Evolutionary conservation across 2,888 invertebrate genomes (phyloP).

Genomic region (Scaptomyza polygonia): DNA sequence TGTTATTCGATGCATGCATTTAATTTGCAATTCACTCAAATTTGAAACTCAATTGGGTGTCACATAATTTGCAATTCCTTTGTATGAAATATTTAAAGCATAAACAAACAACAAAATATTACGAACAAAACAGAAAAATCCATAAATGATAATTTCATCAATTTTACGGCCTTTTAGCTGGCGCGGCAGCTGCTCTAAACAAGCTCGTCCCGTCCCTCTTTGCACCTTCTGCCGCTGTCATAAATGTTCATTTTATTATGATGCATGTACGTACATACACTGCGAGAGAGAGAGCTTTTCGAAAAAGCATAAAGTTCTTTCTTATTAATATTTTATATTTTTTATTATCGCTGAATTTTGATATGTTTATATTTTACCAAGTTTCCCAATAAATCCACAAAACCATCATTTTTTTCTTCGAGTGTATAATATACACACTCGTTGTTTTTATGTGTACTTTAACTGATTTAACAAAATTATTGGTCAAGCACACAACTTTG

Average conservation of each 20-base stretch:
- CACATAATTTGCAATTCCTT: constrained; percentile 3
- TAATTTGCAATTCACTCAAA: neutral
- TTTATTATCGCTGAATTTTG: too few relatives aligned
- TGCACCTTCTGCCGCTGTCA: neutral
- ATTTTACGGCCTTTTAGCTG: constrained; percentile 18
- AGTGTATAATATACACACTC: neutral
- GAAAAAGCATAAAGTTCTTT: too few relatives aligned
- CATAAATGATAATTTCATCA: constrained; percentile 45
- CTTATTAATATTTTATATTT: too few relatives aligned
- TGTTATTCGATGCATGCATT: neutral
- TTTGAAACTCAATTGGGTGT: constrained; percentile 3
- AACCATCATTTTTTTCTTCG: neutral
- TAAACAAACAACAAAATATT: neutral
- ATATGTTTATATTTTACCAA: too few relatives aligned
- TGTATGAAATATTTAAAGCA: constrained; percentile 1
- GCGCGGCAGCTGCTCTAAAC: constrained; percentile 25
- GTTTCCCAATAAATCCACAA: too few relatives aligned
- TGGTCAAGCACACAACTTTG: constrained; percentile 28
- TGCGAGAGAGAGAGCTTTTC: neutral
- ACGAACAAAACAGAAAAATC: constrained; percentile 19
- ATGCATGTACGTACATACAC: neutral
- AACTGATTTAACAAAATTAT: constrained; percentile 27
- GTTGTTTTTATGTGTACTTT: too few relatives aligned
- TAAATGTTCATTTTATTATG: neutral
- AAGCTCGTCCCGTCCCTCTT: neutral